A percentile compares a stretch with the other conserved stretches of the same genome.
Evolutionary conservation across 2,888 invertebrate genomes (phyloP).

Genomic region (Tanytarsus gracilentus): DNA sequence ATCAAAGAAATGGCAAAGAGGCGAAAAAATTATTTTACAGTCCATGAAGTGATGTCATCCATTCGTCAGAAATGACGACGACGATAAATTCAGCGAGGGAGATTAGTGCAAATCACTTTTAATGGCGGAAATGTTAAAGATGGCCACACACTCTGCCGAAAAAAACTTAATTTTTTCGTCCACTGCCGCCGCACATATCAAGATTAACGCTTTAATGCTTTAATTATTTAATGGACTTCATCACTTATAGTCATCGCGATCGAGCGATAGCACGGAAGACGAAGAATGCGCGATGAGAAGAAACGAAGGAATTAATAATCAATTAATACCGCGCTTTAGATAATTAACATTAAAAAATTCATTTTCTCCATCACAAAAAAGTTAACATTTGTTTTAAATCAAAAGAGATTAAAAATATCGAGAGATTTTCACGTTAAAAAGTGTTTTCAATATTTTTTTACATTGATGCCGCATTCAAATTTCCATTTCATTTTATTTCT

Average conservation of each 20-base stretch:
- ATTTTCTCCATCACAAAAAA: neutral
- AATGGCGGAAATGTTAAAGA: slow-evolving; percentile 18
- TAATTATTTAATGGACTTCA: slow-evolving; percentile 26
- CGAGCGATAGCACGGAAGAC: neutral
- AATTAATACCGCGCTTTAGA: slow-evolving; percentile 13
- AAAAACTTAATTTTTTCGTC: too few species aligned
- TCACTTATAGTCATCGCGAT: slow-evolving; percentile 4
- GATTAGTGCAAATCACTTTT: neutral
- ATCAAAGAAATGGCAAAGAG: neutral
- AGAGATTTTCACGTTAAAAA: too few species aligned
- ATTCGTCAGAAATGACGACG: too few species aligned
- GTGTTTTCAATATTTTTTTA: neutral
- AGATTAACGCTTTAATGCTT: slow-evolving; percentile 25
- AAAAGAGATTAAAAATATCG: slow-evolving; percentile 18
- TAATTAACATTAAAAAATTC: slow-evolving; percentile 13
- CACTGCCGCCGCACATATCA: slow-evolving; percentile 7
- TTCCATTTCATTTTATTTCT: neutral
- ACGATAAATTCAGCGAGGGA: neutral
- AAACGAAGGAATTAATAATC: slow-evolving; percentile 7
- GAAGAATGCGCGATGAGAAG: neutral
- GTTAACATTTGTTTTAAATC: slow-evolving; percentile 24
- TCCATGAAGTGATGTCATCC: slow-evolving; percentile 2
- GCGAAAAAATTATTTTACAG: neutral
- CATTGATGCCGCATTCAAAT: neutral
- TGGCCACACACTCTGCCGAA: slow-evolving; percentile 17